Evolutionary conservation across 2,888 invertebrate species (phyloP), one percentile per base, ranked within the genome.

Genomic region (Eledona agricola): DNA sequence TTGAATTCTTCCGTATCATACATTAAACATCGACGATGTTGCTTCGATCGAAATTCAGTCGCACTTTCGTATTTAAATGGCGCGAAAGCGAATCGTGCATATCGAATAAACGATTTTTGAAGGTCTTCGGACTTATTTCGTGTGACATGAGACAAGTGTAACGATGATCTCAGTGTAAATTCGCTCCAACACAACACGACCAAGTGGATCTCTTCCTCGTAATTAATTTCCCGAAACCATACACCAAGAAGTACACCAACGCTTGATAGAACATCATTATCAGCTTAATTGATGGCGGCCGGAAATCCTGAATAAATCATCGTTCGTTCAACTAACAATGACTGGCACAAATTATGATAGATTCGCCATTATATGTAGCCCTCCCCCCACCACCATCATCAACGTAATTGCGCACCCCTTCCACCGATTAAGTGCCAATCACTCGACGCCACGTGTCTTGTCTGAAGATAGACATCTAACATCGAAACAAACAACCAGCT

Each of bases 321-420:
- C 28, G 25, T 38, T 37, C 31, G 23, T 35, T 13, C 28, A 22
- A 11, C 37, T 38, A 52, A 46, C 52, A 35, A 19, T 37, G 38
- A 38, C 47, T 31, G 40, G 40, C 46, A 34, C 31, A 52, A 52
- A 46, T 52, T 45, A 46, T 38, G 45, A 52, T 46, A 46, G 45
- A 52, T 42, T 40, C 16, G 22, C 28, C 12, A 28, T 17, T 28
- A 37, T 34, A 11, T 23, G 2, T 31, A 11, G 19, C 7, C 15
- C 15, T 28, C 15, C 9, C 45, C 15, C 32, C 7, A 45, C 19
- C 32, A 1, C 15, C 15, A 35, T 47, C 35, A 47, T 47, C 28
- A 47, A 16, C 10, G 28, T 47, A 47, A 47, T 47, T 47, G n/a
- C n/a, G 47, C 47, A 6, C 12, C 12, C n/a, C 31, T 9, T 19